Evolutionary conservation across 2,113 vertebrate species (phyloP), one percentile per base, ranked within the genome.

Genomic region (Acanthochromis polyacanthus): DNA sequence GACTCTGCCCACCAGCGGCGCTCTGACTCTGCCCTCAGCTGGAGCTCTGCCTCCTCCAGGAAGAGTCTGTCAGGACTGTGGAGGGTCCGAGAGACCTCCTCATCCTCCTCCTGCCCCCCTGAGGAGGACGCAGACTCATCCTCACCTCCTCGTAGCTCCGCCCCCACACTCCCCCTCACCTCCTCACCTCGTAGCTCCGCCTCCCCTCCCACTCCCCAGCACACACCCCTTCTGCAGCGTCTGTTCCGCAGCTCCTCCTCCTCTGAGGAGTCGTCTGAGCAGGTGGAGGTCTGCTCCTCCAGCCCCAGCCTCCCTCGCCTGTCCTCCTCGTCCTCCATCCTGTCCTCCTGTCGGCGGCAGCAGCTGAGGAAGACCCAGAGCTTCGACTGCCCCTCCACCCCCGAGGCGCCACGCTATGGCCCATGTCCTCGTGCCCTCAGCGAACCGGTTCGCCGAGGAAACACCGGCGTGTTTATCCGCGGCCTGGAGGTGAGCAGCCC

Each of bases 401-500:
- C 84, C 0, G 85, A 83, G 23, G 15, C 2, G 1, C 0, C 2
- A 0, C 76, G 80, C 1, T 80, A 40, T 19, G 28, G 64, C 0
- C 30, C 56, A 0, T 10, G 62, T 4, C 52, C 81, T 0, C 85
- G 90, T 0, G 32, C 73, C 7, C 73, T 80, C 28, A 88, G 78
- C 11, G 85, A 84, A 38, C 91, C 88, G 0, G 71, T 15, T 0
- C 74, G 63, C 9, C 19, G 86, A 38, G 91, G 91, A 1, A 90
- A 91, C 87, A 93, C 87, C 0, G 91, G 91, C 16, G 91, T 93
- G 9, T 89, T 93, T 60, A 93, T 93, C 48, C 86, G 87, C 0
- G 91, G 91, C 1, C 81, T 93, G 78, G 91, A 93, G 84, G 90
- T 91, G 55, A 89, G 87, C 82, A 88, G 91, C 87, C 28, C 81